Base-by-base conservation (phyloP, 2,797 vertebrate species). In the Pagetopsis macropterus region DNA sequence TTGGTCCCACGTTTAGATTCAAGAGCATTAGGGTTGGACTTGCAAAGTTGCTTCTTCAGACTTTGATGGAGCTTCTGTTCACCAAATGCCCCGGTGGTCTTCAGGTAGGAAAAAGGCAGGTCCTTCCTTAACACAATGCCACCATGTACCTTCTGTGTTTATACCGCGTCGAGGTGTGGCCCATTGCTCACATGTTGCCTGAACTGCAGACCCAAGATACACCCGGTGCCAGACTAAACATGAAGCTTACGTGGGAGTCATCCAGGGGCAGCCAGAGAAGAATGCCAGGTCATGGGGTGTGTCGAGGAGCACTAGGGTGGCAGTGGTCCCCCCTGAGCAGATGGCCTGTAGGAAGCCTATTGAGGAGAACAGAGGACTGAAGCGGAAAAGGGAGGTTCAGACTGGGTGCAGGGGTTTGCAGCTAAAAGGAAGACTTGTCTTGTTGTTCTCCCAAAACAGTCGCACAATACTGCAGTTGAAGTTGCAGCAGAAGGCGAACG, bases 261-360 rank as follows among this genome's bases (percentile, higher is more conserved):
- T 72, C 59, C 69, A 66, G 62, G 88, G 90, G 84, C 76, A 79
- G 81, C 40, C 9, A 5, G 11, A 85, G 85, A 92, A 92, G 91
- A 92, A 92, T 90, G 85, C 87, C 91, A 90, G 93, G 93, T 93
- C 93, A 90, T 5, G 23, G 91, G 90, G 86, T 79, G 87, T 85
- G 82, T 77, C 2, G 82, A 82, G 84, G 68, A 82, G 81, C 23
- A 16, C 70, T 8, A 57, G 82, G 83, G 88, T 90, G 91, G 78
- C 86, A 81, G 72, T 62, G 87, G 85, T 88, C 87, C 78, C 83
- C 90, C 68, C 69, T 9, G 70, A 94, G 88, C 91, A 93, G 93
- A 94, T 92, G 91, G 92, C 79, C 74, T 83, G 84, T 73, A 85
- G 81, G 89, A 86, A 88, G 72, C 68, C 87, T 83, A 85, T 92